These are phyloP conservation scores for Lasioglossum villosulum DNA, from an alignment of 2,888 invertebrate species.

Conservation along the genomic window DNA sequence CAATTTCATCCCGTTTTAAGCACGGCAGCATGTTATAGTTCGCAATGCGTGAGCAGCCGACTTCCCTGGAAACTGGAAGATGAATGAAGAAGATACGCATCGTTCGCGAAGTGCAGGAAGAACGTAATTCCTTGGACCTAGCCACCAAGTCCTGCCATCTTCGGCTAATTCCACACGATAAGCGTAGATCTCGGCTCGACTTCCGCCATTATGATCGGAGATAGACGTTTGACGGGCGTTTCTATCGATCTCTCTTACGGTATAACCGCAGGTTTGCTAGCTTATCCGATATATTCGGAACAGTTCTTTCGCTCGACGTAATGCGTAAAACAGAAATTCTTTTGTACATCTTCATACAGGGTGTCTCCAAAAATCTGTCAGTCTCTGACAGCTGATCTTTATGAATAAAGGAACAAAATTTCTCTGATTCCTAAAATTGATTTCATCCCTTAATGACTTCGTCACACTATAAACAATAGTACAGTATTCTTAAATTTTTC, in stretches of 20 bases:
- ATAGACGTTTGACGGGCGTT: slow-evolving; percentile 33
- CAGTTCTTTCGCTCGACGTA: background rate
- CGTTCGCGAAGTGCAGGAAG: slow-evolving; percentile 79
- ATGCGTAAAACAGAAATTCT: background rate
- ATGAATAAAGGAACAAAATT: too few species aligned
- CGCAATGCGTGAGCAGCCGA: slow-evolving; percentile 80
- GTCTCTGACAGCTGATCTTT: too few species aligned
- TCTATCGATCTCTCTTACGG: slow-evolving; percentile 30
- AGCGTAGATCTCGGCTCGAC: slow-evolving; percentile 53
- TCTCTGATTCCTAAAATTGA: too few species aligned
- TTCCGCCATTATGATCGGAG: slow-evolving; percentile 65
- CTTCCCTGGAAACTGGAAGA: slow-evolving; percentile 78
- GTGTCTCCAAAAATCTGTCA: too few species aligned
- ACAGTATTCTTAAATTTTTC: too few species aligned
- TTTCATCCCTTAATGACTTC: too few species aligned
- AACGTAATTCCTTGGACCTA: slow-evolving; percentile 78
- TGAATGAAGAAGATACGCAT: slow-evolving; percentile 77
- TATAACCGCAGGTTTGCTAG: background rate
- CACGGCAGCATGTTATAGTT: slow-evolving; percentile 47
- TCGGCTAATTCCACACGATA: slow-evolving; percentile 67
- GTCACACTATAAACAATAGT: too few species aligned
- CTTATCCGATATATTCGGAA: background rate
- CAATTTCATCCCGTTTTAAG: slow-evolving; percentile 65
- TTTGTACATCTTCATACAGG: background rate
- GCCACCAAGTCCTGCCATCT: slow-evolving; percentile 72